phyloP scores from a whole-genome alignment of 2,113 vertebrate species.

The Lepidothrix coronata region DNA sequence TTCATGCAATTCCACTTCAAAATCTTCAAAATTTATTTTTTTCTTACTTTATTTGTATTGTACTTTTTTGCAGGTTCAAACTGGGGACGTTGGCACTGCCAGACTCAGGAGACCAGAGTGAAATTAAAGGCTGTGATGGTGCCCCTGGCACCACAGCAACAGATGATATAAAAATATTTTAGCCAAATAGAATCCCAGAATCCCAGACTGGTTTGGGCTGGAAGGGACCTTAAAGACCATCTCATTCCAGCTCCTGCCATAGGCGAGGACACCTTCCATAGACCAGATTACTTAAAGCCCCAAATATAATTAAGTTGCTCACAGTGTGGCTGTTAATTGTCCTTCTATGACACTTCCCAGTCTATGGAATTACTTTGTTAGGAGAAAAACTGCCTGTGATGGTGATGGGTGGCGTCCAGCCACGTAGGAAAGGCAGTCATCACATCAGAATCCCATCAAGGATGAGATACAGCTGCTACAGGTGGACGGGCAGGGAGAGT shows the following conservation, averaged over 20 bases:
- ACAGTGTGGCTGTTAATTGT: neutral
- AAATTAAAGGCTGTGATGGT: neutral
- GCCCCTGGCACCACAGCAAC: neutral
- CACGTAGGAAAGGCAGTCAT: fast-evolving
- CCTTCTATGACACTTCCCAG: neutral
- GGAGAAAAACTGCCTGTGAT: neutral
- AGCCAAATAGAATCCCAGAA: neutral
- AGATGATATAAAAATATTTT: neutral
- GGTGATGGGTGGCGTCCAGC: neutral
- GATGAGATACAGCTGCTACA: neutral
- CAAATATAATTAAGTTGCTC: neutral
- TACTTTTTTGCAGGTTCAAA: neutral
- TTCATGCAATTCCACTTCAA: neutral
- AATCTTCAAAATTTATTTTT: neutral
- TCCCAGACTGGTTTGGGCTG: neutral
- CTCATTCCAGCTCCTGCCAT: neutral
- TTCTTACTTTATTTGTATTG: neutral
- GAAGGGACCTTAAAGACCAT: neutral
- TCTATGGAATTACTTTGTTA: neutral
- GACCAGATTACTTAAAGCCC: neutral
- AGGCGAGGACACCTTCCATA: neutral
- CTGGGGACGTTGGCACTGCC: neutral
- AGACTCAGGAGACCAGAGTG: neutral
- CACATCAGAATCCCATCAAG: neutral
- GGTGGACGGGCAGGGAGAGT: neutral